phyloP scores from a whole-genome alignment of 1,140 invertebrate genomes.

The Drosophila sucinea region DNA sequence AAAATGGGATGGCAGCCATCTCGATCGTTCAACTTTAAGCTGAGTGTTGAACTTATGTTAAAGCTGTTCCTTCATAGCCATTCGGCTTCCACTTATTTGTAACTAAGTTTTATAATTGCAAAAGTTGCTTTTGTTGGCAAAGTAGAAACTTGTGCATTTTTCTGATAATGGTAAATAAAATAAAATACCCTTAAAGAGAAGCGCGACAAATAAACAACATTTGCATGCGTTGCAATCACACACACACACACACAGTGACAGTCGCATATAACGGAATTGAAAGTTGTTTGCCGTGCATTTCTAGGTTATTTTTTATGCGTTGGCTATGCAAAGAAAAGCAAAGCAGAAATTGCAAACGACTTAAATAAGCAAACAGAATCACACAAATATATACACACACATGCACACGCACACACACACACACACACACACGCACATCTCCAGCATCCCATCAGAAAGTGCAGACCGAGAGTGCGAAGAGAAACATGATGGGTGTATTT shows the following conservation, averaged over 20 bases:
- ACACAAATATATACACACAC: constrained; percentile 28
- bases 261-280: constrained; percentile 12
- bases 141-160: constrained; percentile 15
- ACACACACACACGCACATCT: constrained; percentile 26
- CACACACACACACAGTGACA: constrained; percentile 21
- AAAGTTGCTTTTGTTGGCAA: constrained; percentile 54
- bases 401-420: constrained; percentile 13
- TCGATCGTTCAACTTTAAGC: constrained; percentile 44
- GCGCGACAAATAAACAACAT: constrained; percentile 17
- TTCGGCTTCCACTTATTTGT: constrained; percentile 52
- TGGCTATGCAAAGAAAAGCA: constrained; percentile 72
- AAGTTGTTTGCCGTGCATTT: constrained; percentile 44
- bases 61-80: constrained; percentile 2
- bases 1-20: constrained; percentile 36
- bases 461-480: constrained; percentile 18
- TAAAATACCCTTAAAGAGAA: background rate
- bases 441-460: constrained; percentile 23
- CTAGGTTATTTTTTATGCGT: constrained; percentile 76
- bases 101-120: constrained; percentile 67
- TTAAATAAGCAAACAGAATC: constrained; percentile 74
- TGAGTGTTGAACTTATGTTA: constrained; percentile 42
- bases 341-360: constrained; percentile 77
- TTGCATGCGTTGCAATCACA: constrained; percentile 35
- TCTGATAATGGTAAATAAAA: constrained; percentile 29
- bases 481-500: constrained; percentile 32